Percentiles rank a stretch among this genome's conserved stretches.
Evolutionary conservation across 2,888 invertebrate genomes (phyloP).

Genomic region (Melieria omissa): DNA sequence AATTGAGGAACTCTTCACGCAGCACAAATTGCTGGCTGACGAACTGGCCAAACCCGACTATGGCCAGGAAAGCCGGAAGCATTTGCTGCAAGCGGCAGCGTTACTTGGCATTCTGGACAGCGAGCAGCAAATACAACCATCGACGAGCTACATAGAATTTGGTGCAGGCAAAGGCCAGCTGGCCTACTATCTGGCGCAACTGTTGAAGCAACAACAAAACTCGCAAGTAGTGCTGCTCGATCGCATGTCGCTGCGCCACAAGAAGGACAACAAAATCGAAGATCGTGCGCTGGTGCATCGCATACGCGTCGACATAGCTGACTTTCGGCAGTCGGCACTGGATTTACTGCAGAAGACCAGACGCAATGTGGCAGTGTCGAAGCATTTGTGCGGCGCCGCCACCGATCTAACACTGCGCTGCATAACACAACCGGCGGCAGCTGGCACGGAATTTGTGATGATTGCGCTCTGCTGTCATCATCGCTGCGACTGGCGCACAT

Average conservation of each 20-base stretch:
- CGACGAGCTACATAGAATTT: conserved; percentile 84
- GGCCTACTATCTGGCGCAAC: conserved; percentile 79
- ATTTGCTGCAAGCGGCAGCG: conserved; percentile 82
- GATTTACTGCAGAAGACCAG: conserved; percentile 63
- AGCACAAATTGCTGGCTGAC: conserved; percentile 67
- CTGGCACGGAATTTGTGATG: conserved; percentile 70
- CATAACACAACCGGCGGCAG: conserved; percentile 59
- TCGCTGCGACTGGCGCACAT: conserved; percentile 78
- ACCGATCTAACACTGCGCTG: conserved; percentile 84
- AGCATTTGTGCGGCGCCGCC: conserved; percentile 90
- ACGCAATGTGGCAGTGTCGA: conserved; percentile 81
- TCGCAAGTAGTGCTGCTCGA: conserved; percentile 80
- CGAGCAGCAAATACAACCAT: conserved; percentile 70
- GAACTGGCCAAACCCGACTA: conserved; percentile 71
- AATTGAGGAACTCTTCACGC: conserved; percentile 66
- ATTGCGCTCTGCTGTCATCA: conserved; percentile 94
- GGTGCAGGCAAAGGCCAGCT: conserved; percentile 92
- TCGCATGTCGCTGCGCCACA: conserved; percentile 83
- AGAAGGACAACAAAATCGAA: conserved; percentile 76
- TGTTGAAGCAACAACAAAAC: conserved; percentile 67
- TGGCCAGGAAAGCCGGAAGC: conserved; percentile 75
- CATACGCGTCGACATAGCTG: conserved; percentile 83
- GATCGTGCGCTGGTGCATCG: conserved; percentile 70
- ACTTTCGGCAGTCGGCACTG: conserved; percentile 75
- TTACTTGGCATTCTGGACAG: conserved; percentile 77